Conservation (phyloP, 2,113 vertebrate species). For the Oncorhynchus keta region DNA sequence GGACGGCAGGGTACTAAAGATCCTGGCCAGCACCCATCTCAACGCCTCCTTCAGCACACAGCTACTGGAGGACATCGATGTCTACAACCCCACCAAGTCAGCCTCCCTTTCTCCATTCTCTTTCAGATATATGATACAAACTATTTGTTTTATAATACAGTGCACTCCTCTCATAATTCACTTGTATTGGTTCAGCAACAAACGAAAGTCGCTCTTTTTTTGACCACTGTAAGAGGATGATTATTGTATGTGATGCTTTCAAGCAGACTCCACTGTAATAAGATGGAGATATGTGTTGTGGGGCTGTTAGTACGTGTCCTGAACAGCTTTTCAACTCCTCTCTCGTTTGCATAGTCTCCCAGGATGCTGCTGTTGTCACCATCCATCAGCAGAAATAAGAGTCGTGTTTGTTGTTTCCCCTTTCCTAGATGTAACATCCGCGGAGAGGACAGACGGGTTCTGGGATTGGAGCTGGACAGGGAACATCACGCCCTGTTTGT, state of each 20-base stretch:
- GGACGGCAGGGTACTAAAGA: conserved; percentile 86
- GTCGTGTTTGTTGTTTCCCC: background rate
- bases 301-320: too few relatives aligned
- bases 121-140: background rate
- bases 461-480: conserved; percentile 83
- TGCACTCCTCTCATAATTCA: too few relatives aligned
- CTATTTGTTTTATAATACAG: too few relatives aligned
- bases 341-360: background rate
- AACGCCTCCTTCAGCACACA: conserved; percentile 68
- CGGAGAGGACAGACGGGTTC: conserved; percentile 75
- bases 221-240: too few relatives aligned
- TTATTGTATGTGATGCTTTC: too few relatives aligned
- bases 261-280: too few relatives aligned
- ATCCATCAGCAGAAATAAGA: background rate
- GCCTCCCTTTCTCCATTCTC: conserved; percentile 22
- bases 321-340: too few relatives aligned
- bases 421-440: conserved; percentile 78
- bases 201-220: too few relatives aligned
- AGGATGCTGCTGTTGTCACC: background rate
- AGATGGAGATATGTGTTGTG: too few relatives aligned
- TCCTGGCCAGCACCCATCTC: conserved; percentile 73
- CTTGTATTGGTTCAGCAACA: too few relatives aligned
- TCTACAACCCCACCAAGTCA: conserved; percentile 85
- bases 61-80: conserved; percentile 86
- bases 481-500: conserved; percentile 84